Evolutionary conservation across 1,140 invertebrate genomes (phyloP).

Genomic region (Drosophila melanica): DNA sequence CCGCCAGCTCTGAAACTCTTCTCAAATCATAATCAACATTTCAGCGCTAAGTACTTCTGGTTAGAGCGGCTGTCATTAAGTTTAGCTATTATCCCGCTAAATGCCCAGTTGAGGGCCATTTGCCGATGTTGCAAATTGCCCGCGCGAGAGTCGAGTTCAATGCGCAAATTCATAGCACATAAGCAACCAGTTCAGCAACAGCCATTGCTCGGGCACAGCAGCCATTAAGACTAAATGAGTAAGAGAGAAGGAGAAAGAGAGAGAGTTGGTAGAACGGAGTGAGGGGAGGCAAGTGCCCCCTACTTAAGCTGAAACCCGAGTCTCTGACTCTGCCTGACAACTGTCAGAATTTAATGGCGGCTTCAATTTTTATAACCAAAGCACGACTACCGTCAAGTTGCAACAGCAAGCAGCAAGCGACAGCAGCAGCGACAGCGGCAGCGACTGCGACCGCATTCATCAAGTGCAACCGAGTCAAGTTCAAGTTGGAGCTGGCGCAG

Average conservation of each 20-base stretch:
- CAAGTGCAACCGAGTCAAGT: slow-evolving; percentile 56
- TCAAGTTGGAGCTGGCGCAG: slow-evolving; percentile 43
- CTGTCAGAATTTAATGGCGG: slow-evolving; percentile 82
- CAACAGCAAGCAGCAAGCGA: neutral
- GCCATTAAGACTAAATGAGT: slow-evolving; percentile 22
- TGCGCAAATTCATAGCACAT: slow-evolving; percentile 44
- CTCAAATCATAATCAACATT: slow-evolving; percentile 16
- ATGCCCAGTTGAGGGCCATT: slow-evolving; percentile 35
- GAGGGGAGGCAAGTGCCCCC: slow-evolving; percentile 10
- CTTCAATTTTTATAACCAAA: slow-evolving; percentile 82
- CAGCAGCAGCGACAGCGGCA: slow-evolving; percentile 7
- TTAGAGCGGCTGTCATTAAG: slow-evolving; percentile 51
- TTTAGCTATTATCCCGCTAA: slow-evolving; percentile 61
- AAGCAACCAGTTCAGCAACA: slow-evolving; percentile 41
- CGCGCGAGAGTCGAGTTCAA: slow-evolving; percentile 27
- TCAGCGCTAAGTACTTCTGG: neutral
- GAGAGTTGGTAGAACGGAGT: neutral
- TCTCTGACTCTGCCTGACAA: slow-evolving; percentile 60
- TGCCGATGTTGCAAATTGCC: slow-evolving; percentile 58
- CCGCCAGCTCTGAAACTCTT: neutral
- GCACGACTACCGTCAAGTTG: slow-evolving; percentile 76
- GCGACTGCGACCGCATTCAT: slow-evolving; percentile 31
- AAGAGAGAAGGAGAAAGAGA: neutral
- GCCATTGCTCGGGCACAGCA: slow-evolving; percentile 18
- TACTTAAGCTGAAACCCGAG: slow-evolving; percentile 58